Evolutionary conservation across 2,888 invertebrate species (phyloP).

Genomic region (Epirrhoe alternata): DNA sequence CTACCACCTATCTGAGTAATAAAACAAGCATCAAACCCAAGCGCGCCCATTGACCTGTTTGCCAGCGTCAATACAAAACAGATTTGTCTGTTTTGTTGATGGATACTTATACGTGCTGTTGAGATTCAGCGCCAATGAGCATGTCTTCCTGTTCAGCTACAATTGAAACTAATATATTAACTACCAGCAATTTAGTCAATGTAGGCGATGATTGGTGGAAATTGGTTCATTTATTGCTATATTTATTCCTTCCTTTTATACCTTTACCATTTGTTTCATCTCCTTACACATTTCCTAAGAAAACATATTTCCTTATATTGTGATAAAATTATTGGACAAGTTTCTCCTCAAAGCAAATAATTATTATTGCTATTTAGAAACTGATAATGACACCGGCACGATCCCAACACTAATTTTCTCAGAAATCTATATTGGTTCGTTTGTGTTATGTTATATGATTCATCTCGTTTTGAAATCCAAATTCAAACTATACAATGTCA

Average conservation of each 20-base stretch:
- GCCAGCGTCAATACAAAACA: constrained; percentile 36
- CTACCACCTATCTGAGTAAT: constrained; percentile 20
- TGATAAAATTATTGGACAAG: neutral
- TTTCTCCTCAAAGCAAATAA: too few species aligned
- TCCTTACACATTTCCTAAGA: neutral
- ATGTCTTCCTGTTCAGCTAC: constrained; percentile 54
- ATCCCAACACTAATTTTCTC: neutral
- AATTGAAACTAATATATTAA: constrained; percentile 45
- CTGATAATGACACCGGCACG: neutral
- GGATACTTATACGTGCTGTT: constrained; percentile 38
- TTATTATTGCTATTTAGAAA: neutral
- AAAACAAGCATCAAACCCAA: constrained; percentile 17
- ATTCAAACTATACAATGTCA: neutral
- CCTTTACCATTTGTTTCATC: neutral
- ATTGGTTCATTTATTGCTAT: constrained; percentile 22
- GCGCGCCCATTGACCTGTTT: constrained; percentile 28
- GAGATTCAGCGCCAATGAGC: constrained; percentile 43
- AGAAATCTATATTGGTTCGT: neutral
- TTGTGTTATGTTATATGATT: neutral
- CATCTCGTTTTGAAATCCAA: neutral
- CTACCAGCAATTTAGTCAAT: constrained; percentile 24
- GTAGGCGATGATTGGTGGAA: constrained; percentile 21
- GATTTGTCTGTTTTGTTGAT: constrained; percentile 38
- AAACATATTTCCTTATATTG: neutral
- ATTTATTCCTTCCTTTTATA: neutral